phyloP scores from a whole-genome alignment of 2,113 vertebrate genomes.

The Probosciger aterrimus region DNA sequence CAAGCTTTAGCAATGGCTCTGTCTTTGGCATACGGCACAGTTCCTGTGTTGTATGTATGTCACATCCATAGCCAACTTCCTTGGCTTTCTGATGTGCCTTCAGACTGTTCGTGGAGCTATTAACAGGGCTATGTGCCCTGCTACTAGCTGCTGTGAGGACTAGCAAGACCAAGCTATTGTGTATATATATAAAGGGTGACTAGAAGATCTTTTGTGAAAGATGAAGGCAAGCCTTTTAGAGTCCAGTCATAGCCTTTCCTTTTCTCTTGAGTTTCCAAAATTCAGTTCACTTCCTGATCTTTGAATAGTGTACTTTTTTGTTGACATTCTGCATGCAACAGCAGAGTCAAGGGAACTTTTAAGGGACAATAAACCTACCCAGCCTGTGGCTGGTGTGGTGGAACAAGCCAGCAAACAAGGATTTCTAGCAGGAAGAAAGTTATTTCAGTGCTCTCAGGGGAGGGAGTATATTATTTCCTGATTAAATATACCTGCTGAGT shows the following conservation, averaged over 20 bases:
- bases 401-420: background rate
- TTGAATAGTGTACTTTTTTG: background rate
- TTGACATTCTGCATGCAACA: background rate
- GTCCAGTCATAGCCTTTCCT: background rate
- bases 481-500: background rate
- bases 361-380: background rate
- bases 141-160: background rate
- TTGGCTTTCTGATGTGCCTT: background rate
- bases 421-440: background rate
- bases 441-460: background rate
- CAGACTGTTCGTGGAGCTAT: background rate
- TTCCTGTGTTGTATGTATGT: background rate
- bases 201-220: background rate
- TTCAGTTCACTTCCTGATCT: background rate
- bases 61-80: background rate
- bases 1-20: background rate
- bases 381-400: background rate
- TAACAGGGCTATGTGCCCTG: background rate
- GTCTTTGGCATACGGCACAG: background rate
- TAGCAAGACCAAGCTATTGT: background rate
- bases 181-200: background rate
- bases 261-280: background rate
- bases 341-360: background rate
- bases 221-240: background rate
- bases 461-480: background rate